These are phyloP conservation scores for Nymphalis urticae DNA, from an alignment of 2,888 invertebrate genomes.

Conservation along the genomic window DNA sequence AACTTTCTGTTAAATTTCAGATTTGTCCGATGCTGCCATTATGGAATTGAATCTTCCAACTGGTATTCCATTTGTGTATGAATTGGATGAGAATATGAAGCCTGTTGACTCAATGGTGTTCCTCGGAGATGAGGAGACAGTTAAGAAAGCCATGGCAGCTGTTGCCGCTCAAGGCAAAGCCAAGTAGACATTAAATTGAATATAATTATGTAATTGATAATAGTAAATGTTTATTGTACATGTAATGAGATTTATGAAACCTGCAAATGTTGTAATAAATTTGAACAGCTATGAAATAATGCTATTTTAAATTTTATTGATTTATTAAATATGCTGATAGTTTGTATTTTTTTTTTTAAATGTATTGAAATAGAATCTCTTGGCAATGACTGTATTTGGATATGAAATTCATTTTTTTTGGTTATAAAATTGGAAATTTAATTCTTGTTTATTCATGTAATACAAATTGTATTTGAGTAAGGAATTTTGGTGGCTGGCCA, in stretches of 20 bases:
- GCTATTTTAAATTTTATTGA: not conserved
- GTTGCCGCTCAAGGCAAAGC: slow-evolving; percentile 91
- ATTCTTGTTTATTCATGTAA: not conserved
- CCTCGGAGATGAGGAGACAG: slow-evolving; percentile 89
- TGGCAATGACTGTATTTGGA: not conserved
- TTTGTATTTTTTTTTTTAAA: not conserved
- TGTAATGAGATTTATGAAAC: not conserved
- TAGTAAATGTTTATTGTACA: slow-evolving; percentile 6
- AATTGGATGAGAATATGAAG: slow-evolving; percentile 86
- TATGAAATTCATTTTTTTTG: too few species aligned
- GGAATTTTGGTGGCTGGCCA: not conserved
- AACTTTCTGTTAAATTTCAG: slow-evolving; percentile 55
- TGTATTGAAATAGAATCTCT: not conserved
- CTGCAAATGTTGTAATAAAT: not conserved
- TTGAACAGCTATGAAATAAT: too few species aligned
- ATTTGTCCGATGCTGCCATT: slow-evolving; percentile 86
- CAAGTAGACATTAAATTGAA: slow-evolving; percentile 66
- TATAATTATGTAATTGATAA: not conserved
- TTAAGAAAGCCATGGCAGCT: slow-evolving; percentile 87
- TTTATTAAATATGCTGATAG: not conserved
- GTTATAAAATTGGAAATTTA: not conserved
- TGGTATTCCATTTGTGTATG: slow-evolving; percentile 90
- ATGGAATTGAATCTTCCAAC: slow-evolving; percentile 90
- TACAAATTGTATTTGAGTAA: not conserved
- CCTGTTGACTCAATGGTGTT: slow-evolving; percentile 87